phyloP scores from a whole-genome alignment of 1,140 invertebrate genomes.

The Ooceraea biroi region DNA sequence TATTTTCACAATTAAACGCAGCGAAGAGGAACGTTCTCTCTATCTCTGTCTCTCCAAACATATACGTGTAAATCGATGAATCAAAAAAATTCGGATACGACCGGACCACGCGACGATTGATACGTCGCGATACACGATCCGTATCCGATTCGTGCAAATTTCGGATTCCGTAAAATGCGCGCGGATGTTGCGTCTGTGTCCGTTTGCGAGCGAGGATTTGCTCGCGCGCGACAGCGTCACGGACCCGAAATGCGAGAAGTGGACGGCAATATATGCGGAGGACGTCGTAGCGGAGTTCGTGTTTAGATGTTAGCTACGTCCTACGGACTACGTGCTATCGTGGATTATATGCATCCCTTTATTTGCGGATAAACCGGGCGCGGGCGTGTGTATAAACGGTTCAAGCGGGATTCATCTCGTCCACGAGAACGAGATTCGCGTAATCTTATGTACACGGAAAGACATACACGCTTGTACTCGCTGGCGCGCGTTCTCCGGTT shows the following conservation, averaged over 20 bases:
- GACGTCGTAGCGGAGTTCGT: slow-evolving; percentile 2
- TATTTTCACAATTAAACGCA: neutral
- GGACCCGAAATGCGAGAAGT: slow-evolving; percentile 60
- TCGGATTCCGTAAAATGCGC: slow-evolving; percentile 5
- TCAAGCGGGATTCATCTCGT: slow-evolving; percentile 51
- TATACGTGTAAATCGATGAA: neutral
- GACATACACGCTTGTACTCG: neutral
- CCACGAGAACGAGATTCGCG: slow-evolving; percentile 38
- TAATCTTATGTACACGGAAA: slow-evolving; percentile 55
- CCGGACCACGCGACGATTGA: neutral
- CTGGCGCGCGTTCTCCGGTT: neutral
- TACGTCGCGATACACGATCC: neutral
- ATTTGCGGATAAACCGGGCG: slow-evolving; percentile 51
- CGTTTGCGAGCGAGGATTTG: slow-evolving; percentile 5
- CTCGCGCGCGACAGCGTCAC: slow-evolving; percentile 2
- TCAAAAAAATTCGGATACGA: neutral
- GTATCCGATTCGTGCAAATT: slow-evolving; percentile 32
- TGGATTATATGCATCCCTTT: slow-evolving; percentile 56
- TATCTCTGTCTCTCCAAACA: too few relatives aligned
- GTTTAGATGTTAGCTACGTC: slow-evolving; percentile 50
- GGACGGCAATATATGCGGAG: slow-evolving; percentile 20
- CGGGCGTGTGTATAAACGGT: slow-evolving; percentile 30
- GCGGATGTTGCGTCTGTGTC: slow-evolving; percentile 28
- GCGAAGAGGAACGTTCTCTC: neutral
- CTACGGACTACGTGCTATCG: slow-evolving; percentile 17